phyloP scores from a whole-genome alignment of 2,888 invertebrate genomes.

The Mimumesa dahlbomi region DNA sequence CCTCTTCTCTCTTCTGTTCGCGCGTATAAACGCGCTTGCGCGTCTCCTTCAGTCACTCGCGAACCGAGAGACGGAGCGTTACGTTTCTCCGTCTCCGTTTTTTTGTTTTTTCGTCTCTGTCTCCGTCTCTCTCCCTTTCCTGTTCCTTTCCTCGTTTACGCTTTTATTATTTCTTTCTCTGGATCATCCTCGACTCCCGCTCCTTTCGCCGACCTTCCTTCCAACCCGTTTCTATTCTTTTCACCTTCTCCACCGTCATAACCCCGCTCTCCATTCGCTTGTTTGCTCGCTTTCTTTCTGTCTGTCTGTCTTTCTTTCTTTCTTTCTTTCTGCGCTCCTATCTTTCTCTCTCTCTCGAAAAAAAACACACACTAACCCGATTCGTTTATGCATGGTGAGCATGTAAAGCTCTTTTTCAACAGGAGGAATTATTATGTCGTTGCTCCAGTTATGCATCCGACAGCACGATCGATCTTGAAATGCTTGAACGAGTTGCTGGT shows the following conservation, averaged over 20 bases:
- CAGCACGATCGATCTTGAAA: slow-evolving; percentile 59
- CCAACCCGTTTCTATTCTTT: slow-evolving; percentile 38
- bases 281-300: slow-evolving; percentile 10
- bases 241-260: slow-evolving; percentile 20
- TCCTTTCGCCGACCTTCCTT: slow-evolving; percentile 50
- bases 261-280: slow-evolving; percentile 18
- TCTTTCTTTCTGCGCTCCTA: background rate
- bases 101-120: slow-evolving; percentile 9
- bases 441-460: slow-evolving; percentile 51
- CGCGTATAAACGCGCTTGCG: slow-evolving; percentile 32
- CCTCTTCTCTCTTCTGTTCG: slow-evolving; percentile 36
- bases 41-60: slow-evolving; percentile 35
- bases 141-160: background rate
- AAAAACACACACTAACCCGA: slow-evolving; percentile 15
- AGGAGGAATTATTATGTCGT: slow-evolving; percentile 52
- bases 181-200: slow-evolving; percentile 24
- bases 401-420: slow-evolving; percentile 37
- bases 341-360: too few relatives aligned
- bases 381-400: slow-evolving; percentile 20
- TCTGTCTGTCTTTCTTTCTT: slow-evolving; percentile 25
- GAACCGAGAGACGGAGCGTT: slow-evolving; percentile 45
- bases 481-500: slow-evolving; percentile 59
- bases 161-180: background rate
- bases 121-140: slow-evolving; percentile 2
- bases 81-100: slow-evolving; percentile 16